Evolutionary conservation across 2,797 vertebrate genomes (phyloP).

Genomic region (Tokudaia tokunoshimensis): DNA sequence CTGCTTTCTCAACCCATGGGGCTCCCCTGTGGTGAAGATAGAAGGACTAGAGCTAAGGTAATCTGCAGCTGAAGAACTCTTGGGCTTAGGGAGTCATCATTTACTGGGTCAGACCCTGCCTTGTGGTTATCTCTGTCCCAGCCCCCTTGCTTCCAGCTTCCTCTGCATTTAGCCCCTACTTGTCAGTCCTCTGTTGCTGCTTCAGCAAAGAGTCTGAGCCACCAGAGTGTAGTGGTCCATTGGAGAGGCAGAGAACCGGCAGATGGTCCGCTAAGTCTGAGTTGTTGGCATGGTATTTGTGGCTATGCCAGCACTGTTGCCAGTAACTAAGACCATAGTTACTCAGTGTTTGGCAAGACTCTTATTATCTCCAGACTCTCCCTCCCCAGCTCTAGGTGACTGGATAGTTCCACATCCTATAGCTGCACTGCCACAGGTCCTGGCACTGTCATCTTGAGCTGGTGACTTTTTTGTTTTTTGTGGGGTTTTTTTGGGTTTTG

Average conservation of each 20-base stretch:
- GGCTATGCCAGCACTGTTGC: neutral
- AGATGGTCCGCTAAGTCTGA: too few relatives aligned
- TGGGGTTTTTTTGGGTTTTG: too few relatives aligned
- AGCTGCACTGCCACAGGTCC: neutral
- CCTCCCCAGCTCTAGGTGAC: too few relatives aligned
- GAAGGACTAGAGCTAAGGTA: neutral
- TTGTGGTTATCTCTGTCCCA: neutral
- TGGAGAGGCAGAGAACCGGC: neutral
- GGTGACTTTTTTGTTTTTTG: too few relatives aligned
- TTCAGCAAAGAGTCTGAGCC: neutral
- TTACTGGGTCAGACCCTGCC: neutral
- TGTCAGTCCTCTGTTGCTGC: neutral
- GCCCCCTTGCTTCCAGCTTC: too few relatives aligned
- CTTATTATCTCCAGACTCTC: neutral
- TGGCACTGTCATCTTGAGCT: neutral
- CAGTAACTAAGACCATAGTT: neutral
- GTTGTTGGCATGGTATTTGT: neutral
- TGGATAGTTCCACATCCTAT: neutral
- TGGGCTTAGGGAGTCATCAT: neutral
- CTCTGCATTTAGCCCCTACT: neutral
- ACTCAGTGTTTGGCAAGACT: neutral
- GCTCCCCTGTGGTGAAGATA: neutral
- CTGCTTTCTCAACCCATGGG: neutral
- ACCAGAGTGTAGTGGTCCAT: neutral
- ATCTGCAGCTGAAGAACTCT: too few relatives aligned